Percentiles rank a stretch among this genome's conserved stretches.
Evolutionary conservation across 1,140 invertebrate species (phyloP).

Genomic region (Calliphora vicina): DNA sequence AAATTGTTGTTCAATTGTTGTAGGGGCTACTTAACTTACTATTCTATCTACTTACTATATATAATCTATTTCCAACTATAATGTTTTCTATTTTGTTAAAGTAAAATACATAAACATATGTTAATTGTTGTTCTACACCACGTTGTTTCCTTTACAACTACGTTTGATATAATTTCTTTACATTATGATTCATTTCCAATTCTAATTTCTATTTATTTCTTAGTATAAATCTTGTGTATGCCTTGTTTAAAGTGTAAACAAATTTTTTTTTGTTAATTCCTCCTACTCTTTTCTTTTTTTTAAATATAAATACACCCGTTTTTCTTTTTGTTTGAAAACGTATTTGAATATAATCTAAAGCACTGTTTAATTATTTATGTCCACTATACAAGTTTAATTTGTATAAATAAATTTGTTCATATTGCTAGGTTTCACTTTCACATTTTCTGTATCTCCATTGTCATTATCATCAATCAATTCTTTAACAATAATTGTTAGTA

Average conservation of each 20-base stretch:
- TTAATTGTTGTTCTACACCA: background rate
- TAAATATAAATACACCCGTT: background rate
- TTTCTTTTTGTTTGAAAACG: background rate
- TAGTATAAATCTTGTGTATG: background rate
- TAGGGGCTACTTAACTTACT: background rate
- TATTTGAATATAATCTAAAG: background rate
- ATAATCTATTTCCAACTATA: background rate
- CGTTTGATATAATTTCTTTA: background rate
- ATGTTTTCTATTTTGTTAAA: conserved; percentile 3
- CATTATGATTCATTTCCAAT: too few species aligned
- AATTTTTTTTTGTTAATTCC: background rate
- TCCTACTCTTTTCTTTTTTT: too few species aligned
- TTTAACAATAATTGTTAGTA: background rate
- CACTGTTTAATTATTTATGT: background rate
- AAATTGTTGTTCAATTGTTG: background rate
- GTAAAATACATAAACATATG: too few species aligned
- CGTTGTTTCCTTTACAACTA: background rate
- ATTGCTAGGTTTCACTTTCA: background rate
- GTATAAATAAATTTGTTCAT: background rate
- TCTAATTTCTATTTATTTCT: too few species aligned
- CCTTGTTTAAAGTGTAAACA: background rate
- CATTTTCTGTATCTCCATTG: too few species aligned
- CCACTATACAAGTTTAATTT: background rate
- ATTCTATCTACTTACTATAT: background rate
- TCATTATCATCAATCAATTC: background rate